Evolutionary conservation across 1,140 invertebrate genomes (phyloP).

Genomic region (Drosophila prosaltans): DNA sequence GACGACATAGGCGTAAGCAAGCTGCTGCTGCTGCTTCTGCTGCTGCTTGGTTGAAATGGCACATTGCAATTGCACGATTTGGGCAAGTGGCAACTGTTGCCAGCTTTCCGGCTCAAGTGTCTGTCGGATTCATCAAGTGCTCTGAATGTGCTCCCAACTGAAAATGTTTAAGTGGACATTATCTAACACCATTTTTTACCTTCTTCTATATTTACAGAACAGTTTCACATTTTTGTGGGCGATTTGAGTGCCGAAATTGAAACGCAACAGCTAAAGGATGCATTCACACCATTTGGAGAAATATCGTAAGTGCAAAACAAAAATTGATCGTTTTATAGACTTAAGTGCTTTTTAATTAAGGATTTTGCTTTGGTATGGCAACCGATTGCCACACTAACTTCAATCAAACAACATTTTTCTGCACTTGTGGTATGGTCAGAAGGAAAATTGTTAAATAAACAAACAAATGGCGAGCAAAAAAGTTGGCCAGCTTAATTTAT

Average conservation of each 20-base stretch:
- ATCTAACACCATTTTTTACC: conserved; percentile 51
- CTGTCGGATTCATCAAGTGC: conserved; percentile 30
- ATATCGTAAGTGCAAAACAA: conserved; percentile 90
- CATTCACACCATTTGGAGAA: conserved; percentile 98
- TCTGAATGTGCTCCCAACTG: conserved; percentile 20
- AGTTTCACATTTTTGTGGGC: conserved; percentile 99
- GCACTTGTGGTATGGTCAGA: conserved; percentile 58
- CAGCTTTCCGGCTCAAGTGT: conserved; percentile 27
- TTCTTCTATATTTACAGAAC: conserved; percentile 87
- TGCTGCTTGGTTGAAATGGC: conserved; percentile 6
- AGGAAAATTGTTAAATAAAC: conserved; percentile 72
- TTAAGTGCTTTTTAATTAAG: conserved; percentile 12
- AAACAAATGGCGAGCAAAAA: conserved; percentile 49
- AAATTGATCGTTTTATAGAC: background rate
- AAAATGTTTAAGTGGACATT: conserved; percentile 10
- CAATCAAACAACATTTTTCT: conserved; percentile 78
- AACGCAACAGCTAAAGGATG: conserved; percentile 97
- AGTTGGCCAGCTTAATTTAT: conserved; percentile 69
- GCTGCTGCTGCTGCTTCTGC: background rate
- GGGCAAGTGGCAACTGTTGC: conserved; percentile 57
- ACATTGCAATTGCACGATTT: conserved; percentile 66
- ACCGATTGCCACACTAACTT: conserved; percentile 63
- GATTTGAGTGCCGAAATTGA: conserved; percentile 99
- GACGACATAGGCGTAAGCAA: conserved; percentile 4
- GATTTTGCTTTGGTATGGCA: conserved; percentile 17